phyloP scores from a whole-genome alignment of 37 sponge, comb jelly and placozoan genomes.

The Bolinopsis microptera region DNA sequence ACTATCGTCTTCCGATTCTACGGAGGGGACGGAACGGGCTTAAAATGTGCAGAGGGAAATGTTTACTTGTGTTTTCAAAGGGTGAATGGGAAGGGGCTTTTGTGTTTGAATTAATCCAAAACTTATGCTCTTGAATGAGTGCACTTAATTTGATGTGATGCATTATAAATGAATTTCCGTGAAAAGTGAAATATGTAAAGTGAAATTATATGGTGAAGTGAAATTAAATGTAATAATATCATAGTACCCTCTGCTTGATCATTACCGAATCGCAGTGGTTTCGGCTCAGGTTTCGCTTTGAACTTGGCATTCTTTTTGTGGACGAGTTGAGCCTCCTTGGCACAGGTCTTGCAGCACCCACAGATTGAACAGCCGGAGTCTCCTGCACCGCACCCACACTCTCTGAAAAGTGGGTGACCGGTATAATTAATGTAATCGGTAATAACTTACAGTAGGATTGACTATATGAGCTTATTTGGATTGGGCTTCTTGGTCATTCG shows the following conservation, averaged over 20 bases:
- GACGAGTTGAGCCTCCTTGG: conserved; percentile 68
- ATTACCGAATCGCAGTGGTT: conserved; percentile 41
- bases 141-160: no score
- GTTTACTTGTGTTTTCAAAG: not conserved
- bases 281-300: conserved; percentile 5
- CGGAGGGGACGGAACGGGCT: not conserved
- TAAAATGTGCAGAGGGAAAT: not conserved
- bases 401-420: conserved; percentile 68
- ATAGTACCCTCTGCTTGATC: no score
- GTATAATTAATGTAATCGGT: not conserved
- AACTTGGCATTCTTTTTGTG: conserved; percentile 37
- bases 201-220: no score
- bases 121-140: no score
- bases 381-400: conserved; percentile 93
- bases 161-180: no score
- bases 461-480: not conserved
- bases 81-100: no score
- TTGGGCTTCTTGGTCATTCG: no score
- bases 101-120: no score
- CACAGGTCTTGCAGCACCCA: conserved; percentile 91
- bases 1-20: conserved; percentile 35
- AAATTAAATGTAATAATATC: no score
- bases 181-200: no score
- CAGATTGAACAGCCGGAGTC: conserved; percentile 88
- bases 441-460: not conserved